These are phyloP conservation scores for Thymelicus lineola DNA, from an alignment of 2,888 invertebrate genomes.

Conservation along the genomic window DNA sequence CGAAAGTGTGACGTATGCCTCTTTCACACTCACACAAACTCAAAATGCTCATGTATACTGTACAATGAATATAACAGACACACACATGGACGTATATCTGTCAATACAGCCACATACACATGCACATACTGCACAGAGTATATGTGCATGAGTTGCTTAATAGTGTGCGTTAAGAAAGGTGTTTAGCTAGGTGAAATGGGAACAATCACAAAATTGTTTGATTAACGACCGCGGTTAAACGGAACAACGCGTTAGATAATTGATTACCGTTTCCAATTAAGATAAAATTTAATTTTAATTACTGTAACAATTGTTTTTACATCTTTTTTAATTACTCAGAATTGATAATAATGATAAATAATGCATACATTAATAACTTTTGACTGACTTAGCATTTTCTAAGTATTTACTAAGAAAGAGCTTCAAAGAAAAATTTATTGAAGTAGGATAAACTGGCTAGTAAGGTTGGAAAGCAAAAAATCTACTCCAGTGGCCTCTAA, in stretches of 20 bases:
- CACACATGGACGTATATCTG: slow-evolving; percentile 38
- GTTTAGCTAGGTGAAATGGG: slow-evolving; percentile 80
- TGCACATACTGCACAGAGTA: slow-evolving; percentile 47
- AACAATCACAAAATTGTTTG: slow-evolving; percentile 58
- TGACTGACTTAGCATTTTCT: too few species aligned
- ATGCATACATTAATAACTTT: too few species aligned
- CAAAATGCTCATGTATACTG: slow-evolving; percentile 27
- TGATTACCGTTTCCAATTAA: slow-evolving; percentile 46
- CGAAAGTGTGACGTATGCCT: slow-evolving; percentile 53
- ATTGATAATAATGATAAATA: too few species aligned
- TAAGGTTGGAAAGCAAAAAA: too few species aligned
- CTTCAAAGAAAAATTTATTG: too few species aligned
- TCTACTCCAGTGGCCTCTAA: too few species aligned
- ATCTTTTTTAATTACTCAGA: too few species aligned
- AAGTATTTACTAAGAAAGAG: too few species aligned
- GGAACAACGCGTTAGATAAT: slow-evolving; percentile 60
- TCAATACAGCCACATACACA: slow-evolving; percentile 38
- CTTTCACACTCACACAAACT: slow-evolving; percentile 53
- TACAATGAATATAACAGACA: slow-evolving; percentile 10
- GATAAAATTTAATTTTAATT: background rate
- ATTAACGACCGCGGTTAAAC: slow-evolving; percentile 56
- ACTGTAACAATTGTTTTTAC: background rate
- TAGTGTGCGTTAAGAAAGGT: slow-evolving; percentile 83
- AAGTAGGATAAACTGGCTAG: too few species aligned
- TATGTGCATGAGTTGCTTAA: slow-evolving; percentile 29